Evolutionary conservation across 2,113 vertebrate species (phyloP).

Genomic region (Felis catus): DNA sequence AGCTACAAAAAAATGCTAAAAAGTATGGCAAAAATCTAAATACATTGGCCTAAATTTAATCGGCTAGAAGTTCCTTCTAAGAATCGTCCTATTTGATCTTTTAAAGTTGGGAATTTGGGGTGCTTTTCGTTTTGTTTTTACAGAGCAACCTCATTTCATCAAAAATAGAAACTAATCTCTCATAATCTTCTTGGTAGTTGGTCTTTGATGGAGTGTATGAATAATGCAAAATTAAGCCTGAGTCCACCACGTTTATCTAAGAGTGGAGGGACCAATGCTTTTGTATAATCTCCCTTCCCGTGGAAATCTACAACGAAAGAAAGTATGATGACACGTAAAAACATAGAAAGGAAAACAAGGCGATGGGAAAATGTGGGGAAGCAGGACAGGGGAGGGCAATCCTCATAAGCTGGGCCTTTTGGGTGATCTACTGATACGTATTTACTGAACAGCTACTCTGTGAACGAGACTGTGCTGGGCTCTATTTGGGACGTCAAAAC

Average conservation of each 20-base stretch:
- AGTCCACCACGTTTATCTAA: not conserved
- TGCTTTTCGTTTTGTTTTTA: not conserved
- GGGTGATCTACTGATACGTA: not conserved
- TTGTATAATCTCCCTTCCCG: not conserved
- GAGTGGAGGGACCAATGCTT: not conserved
- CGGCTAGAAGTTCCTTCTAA: slow-evolving; percentile 2
- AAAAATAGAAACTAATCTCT: slow-evolving; percentile 27
- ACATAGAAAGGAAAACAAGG: not conserved
- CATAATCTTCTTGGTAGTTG: not conserved
- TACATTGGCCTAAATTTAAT: not conserved
- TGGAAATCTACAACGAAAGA: not conserved
- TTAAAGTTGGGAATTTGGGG: not conserved
- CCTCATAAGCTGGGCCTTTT: not conserved
- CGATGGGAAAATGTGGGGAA: not conserved
- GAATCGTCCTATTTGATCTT: not conserved
- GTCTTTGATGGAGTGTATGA: not conserved
- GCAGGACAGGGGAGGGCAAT: not conserved
- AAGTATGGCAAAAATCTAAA: not conserved
- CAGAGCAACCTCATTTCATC: not conserved
- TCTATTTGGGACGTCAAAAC: not conserved
- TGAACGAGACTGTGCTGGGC: not conserved
- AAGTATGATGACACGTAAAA: not conserved
- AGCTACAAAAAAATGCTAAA: not conserved
- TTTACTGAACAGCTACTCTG: not conserved
- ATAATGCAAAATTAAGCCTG: not conserved